These are phyloP conservation scores for Antedon mediterranea DNA, from an alignment of 53 echinoderm and acorn worm species.

Conservation along the genomic window DNA sequence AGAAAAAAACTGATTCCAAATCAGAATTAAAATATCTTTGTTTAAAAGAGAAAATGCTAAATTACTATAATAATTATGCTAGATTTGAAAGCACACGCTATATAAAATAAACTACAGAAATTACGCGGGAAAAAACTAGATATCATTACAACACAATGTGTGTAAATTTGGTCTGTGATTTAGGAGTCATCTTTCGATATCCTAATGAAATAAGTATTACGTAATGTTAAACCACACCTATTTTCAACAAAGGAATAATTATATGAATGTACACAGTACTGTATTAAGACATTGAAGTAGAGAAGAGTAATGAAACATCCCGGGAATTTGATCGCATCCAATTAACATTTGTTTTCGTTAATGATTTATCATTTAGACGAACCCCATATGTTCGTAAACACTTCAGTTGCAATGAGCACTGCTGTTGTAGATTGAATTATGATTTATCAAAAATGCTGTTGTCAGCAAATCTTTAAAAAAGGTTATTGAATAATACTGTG, in stretches of 20 bases:
- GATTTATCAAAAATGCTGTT: not conserved
- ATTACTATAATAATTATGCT: not conserved
- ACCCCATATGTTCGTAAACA: not conserved
- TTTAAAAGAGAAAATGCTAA: not conserved
- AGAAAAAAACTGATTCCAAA: not conserved
- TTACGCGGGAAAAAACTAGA: not conserved
- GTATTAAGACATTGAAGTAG: not conserved
- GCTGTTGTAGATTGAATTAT: not conserved
- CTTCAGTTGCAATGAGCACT: not conserved
- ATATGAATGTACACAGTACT: not conserved
- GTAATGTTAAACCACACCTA: too few species aligned
- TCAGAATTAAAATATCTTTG: not conserved
- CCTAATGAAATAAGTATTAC: too few species aligned
- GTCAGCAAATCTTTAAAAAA: not conserved
- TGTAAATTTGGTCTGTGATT: not conserved
- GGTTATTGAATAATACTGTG: not conserved
- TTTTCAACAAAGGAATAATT: not conserved
- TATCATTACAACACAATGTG: not conserved
- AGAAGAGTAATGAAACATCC: not conserved
- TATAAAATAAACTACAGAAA: not conserved
- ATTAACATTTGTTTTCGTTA: not conserved
- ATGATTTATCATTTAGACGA: not conserved
- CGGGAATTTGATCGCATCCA: not conserved
- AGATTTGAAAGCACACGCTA: not conserved
- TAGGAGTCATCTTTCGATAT: too few species aligned